Evolutionary conservation across 2,797 vertebrate species (phyloP), one percentile per base, ranked within the genome.

Genomic region (Parauchenoglanis punctatus): DNA sequence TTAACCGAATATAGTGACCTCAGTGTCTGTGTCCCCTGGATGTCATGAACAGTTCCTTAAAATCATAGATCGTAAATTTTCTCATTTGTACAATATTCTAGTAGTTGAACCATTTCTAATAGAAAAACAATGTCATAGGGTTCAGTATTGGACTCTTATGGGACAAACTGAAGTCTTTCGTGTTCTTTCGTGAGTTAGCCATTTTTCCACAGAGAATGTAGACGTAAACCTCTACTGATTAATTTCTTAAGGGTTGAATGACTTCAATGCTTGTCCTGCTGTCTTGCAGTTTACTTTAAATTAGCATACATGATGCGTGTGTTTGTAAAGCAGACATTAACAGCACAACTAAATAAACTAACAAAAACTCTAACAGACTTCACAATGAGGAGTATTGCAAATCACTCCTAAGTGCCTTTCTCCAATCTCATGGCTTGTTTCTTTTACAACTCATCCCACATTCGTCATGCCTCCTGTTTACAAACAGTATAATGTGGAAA

Each of bases 391-490:
- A 84, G 56, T 59, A 56, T 18, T 75, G 59, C 56, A 61, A 28
- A 35, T 70, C 65, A 56, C 7, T 80, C 46, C 56, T 40, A 81
- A 58, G 80, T 46, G 11, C 40, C 12, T 13, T 84, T 76, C 1
- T 56, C 85, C 59, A 84, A 3, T 49, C 44, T 80, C 28, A 44
- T 23, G 17, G 25, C 15, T 7, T 52, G 70, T 54, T 88, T 85
- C 86, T 77, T 59, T 86, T 88, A 86, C 4, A 83, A 61, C 65
- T 78, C 25, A 20, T 52, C 18, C 81, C 49, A 20, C 56, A 85
- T 91, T 91, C 1, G 10, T 89, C 78, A 84, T 58, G 18, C 1
- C 2, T 46, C 44, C 46, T 80, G 88, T 95, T 94, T 94, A 95
- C 92, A 93, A 95, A 94, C 89, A 93, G 28, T 78, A 7, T 8